Conservation (phyloP, 2,797 vertebrate species). For the Onychomys leucogaster region DNA sequence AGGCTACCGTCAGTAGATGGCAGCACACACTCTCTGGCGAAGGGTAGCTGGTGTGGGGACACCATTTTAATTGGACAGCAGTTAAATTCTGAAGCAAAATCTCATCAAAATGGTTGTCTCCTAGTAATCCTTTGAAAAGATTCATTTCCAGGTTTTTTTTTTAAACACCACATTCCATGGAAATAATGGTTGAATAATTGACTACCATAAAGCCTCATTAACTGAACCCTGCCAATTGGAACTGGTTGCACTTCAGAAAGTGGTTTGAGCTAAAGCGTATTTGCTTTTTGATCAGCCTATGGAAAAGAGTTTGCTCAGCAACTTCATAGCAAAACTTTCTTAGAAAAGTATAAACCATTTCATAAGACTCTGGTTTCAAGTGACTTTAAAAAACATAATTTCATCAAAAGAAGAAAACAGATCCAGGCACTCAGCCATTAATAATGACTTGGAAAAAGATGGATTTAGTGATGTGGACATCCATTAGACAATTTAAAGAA, state of each 20-base stretch:
- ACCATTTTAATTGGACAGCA: conserved; percentile 70
- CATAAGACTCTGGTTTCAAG: conserved; percentile 60
- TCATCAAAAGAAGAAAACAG: neutral
- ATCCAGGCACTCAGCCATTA: conserved; percentile 35
- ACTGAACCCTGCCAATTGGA: conserved; percentile 65
- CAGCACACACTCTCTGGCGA: conserved; percentile 73
- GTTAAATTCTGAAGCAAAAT: conserved; percentile 60
- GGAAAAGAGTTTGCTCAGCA: conserved; percentile 71
- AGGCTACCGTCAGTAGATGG: conserved; percentile 76
- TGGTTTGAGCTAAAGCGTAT: conserved; percentile 66
- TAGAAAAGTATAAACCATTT: conserved; percentile 64
- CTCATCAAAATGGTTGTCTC: conserved; percentile 72
- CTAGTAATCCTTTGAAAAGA: conserved; percentile 60
- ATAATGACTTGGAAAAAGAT: conserved; percentile 43
- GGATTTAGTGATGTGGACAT: conserved; percentile 32
- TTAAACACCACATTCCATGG: conserved; percentile 24
- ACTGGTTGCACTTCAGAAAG: conserved; percentile 71
- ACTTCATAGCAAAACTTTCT: conserved; percentile 57
- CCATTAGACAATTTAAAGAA: conserved; percentile 50
- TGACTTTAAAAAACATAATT: conserved; percentile 68
- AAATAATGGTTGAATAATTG: conserved; percentile 75
- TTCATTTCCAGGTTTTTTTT: conserved; percentile 58
- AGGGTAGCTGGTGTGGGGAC: neutral
- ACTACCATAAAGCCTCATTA: conserved; percentile 71
- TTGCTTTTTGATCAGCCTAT: conserved; percentile 66